Base-by-base conservation (phyloP, 1,140 invertebrate genomes). In the Apis florea region DNA sequence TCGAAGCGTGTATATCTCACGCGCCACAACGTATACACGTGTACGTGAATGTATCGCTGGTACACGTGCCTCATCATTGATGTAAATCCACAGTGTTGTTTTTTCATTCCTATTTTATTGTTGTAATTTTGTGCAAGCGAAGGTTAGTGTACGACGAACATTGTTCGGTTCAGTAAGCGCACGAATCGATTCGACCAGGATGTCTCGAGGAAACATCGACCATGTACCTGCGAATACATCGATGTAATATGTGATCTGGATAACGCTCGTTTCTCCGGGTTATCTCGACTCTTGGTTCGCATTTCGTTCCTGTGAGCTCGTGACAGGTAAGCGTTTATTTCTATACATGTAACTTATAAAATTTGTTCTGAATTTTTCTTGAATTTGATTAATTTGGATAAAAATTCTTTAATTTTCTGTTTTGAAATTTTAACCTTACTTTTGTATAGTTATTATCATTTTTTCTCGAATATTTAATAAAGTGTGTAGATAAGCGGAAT, bases 31-130 rank as follows among this genome's bases (percentile, higher is more conserved):
- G n/a, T 72, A 54, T 58, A 58, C 79, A 80, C 79, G 71, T 80
- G 79, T 47, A 69, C 71, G 64, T 40, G 59, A 70, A 40, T 31
- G 26, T 40, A 56, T 61, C 54, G 24, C 1, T 51, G 72, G 56
- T 80, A 80, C 79, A 80, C 79, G 79, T 75, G 79, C 26, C 63
- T 64, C 71, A 54, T 58, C 70, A 71, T 74, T 51, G 63, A 53
- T 71, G 53, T 10, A 31, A 12, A 74, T 58, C 12, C 24, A 11
- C 24, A 21, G 24, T 47, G 56, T 26, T 75, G 63, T 80, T 26
- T 26, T 31, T 8, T 17, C 24, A n/a, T 31, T 24, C 5, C 3
- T 6, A 3, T 1, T 19, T 31, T 21, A 10, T 15, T 10, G 13
- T 59, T 17, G 51, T 26, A 13, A 64, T n/a, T 47, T 13, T 19